phyloP scores from a whole-genome alignment of 1,140 invertebrate species.

The Apis laboriosa region DNA sequence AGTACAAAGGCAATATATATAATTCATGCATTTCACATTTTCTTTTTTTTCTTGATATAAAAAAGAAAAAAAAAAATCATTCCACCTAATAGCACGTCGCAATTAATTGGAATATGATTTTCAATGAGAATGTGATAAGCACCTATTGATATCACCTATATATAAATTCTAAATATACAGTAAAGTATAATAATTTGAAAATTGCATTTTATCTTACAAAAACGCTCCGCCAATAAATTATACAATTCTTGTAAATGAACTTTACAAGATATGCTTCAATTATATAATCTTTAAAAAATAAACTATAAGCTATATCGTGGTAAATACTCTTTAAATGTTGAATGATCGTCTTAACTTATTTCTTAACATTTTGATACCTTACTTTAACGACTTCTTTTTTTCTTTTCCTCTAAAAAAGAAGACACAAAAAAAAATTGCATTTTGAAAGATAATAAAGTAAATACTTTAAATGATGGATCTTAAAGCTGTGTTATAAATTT shows the following conservation, averaged over 20 bases:
- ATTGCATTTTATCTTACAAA: constrained; percentile 57
- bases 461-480: constrained; percentile 6
- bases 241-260: constrained; percentile 55
- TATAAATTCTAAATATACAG: constrained; percentile 66
- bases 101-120: constrained; percentile 42
- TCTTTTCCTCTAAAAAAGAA: constrained; percentile 5
- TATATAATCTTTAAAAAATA: constrained; percentile 58
- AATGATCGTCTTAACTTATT: constrained; percentile 9
- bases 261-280: constrained; percentile 45
- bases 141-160: constrained; percentile 59
- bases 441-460: constrained; percentile 2
- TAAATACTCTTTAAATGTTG: constrained; percentile 23
- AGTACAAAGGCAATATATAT: neutral
- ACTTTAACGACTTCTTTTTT: neutral
- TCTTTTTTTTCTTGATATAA: neutral
- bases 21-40: neutral
- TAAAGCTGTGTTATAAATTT: constrained; percentile 47
- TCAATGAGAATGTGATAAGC: constrained; percentile 52
- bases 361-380: neutral
- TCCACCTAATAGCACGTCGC: constrained; percentile 33
- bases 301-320: constrained; percentile 43
- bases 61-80: constrained; percentile 25
- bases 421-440: constrained; percentile 18
- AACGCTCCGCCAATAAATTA: constrained; percentile 60
- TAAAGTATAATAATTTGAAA: constrained; percentile 47